These are phyloP conservation scores for Cygnus buccinator DNA, from an alignment of 2,113 vertebrate genomes.

Conservation along the genomic window DNA sequence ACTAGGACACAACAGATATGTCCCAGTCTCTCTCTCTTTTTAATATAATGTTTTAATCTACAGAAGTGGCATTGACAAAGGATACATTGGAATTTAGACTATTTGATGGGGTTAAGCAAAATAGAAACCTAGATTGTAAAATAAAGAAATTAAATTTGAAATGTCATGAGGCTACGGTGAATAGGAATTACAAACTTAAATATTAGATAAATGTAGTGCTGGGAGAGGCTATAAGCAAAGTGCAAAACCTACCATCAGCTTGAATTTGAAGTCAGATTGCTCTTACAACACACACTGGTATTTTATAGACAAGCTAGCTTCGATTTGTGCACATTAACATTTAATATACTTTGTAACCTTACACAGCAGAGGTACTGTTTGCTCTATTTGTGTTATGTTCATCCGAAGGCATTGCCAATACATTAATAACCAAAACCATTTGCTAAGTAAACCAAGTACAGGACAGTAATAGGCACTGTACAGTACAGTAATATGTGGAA, in stretches of 20 bases:
- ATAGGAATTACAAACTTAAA: background rate
- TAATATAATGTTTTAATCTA: background rate
- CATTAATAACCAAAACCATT: background rate
- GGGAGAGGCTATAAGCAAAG: background rate
- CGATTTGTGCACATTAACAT: background rate
- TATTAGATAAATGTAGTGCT: background rate
- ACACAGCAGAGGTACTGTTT: background rate
- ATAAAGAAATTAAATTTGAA: background rate
- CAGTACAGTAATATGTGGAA: background rate
- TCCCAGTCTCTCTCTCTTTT: background rate
- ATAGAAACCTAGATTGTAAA: background rate
- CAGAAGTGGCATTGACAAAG: background rate
- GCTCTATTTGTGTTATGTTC: background rate
- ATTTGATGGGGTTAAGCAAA: background rate
- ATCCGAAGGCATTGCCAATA: background rate
- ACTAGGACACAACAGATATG: rapidly evolving
- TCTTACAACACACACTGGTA: background rate
- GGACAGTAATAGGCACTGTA: background rate
- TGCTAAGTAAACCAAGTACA: background rate
- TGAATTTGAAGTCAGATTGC: background rate
- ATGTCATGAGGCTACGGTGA: background rate
- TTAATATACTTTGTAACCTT: background rate
- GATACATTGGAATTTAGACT: background rate
- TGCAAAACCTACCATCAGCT: background rate
- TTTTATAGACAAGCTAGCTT: background rate